Percentiles rank a stretch among this genome's conserved stretches.
Evolutionary conservation across 2,113 vertebrate species (phyloP).

Genomic region (Bos indicus): DNA sequence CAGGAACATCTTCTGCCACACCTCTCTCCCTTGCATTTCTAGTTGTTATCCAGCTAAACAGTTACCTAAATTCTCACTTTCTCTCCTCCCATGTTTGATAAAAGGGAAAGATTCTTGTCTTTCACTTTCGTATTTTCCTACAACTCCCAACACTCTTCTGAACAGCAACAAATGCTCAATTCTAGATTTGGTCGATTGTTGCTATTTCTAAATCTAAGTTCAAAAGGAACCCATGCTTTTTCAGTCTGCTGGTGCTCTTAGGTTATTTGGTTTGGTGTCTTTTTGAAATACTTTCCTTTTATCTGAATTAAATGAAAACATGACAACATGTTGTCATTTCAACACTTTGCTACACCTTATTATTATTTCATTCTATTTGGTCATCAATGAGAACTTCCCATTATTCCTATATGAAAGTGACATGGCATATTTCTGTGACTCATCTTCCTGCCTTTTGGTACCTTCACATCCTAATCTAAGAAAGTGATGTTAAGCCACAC

Average conservation of each 20-base stretch:
- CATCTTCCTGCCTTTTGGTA: background rate
- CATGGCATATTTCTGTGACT: background rate
- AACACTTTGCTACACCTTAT: background rate
- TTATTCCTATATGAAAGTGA: background rate
- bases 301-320: background rate
- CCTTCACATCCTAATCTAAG: background rate
- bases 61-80: background rate
- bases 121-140: background rate
- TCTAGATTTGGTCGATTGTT: background rate
- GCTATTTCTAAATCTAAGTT: background rate
- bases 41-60: background rate
- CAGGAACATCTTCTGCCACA: background rate
- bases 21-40: background rate
- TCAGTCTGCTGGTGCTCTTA: background rate
- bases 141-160: background rate
- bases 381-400: background rate
- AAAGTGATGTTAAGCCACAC: background rate
- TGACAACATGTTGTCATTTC: background rate
- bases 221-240: background rate
- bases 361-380: background rate
- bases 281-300: background rate
- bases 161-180: background rate
- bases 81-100: background rate
- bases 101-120: background rate
- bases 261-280: background rate